Percentiles rank a stretch among this genome's conserved stretches.
Conservation (phyloP, 2,113 vertebrate genomes). For the Tupaia tana region DNA sequence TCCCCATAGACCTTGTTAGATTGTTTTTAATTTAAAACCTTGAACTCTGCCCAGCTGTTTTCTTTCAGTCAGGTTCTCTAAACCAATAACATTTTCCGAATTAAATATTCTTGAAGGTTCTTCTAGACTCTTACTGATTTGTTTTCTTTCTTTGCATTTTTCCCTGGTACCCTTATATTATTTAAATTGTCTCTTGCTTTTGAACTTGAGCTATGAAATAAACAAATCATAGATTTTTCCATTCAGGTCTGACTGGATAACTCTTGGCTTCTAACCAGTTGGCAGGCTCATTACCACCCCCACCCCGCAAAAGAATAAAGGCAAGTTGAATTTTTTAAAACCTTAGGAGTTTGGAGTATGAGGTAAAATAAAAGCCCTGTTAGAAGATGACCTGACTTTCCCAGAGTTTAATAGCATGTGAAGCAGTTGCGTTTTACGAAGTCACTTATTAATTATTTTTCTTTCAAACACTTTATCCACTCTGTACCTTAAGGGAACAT, state of each 20-base stretch:
- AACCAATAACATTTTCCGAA: constrained; percentile 86
- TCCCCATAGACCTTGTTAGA: constrained; percentile 88
- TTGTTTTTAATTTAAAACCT: constrained; percentile 89
- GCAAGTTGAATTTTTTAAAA: constrained; percentile 69
- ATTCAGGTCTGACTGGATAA: constrained; percentile 85
- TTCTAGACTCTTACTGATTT: constrained; percentile 85
- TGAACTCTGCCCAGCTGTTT: constrained; percentile 88
- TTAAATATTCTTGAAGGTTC: constrained; percentile 88
- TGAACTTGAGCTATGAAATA: constrained; percentile 86
- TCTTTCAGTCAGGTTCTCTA: constrained; percentile 86
- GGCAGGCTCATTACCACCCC: constrained; percentile 70
- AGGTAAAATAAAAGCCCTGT: constrained; percentile 82
- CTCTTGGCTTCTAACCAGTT: constrained; percentile 85
- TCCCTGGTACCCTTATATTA: constrained; percentile 84
- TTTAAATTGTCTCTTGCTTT: constrained; percentile 86
- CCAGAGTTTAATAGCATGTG: constrained; percentile 61
- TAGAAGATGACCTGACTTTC: constrained; percentile 70
- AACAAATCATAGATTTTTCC: constrained; percentile 76
- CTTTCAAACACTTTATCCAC: constrained; percentile 24
- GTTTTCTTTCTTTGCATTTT: constrained; percentile 85
- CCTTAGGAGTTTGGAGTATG: constrained; percentile 74
- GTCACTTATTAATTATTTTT: constrained; percentile 79
- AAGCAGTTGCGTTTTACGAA: constrained; percentile 76
- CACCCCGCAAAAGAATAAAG: constrained; percentile 50
- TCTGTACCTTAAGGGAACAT: constrained; percentile 43